These are phyloP conservation scores for roundworm (Caenorhabditis elegans) DNA, from an alignment of 1,140 invertebrate species.

Conservation along the genomic window DNA sequence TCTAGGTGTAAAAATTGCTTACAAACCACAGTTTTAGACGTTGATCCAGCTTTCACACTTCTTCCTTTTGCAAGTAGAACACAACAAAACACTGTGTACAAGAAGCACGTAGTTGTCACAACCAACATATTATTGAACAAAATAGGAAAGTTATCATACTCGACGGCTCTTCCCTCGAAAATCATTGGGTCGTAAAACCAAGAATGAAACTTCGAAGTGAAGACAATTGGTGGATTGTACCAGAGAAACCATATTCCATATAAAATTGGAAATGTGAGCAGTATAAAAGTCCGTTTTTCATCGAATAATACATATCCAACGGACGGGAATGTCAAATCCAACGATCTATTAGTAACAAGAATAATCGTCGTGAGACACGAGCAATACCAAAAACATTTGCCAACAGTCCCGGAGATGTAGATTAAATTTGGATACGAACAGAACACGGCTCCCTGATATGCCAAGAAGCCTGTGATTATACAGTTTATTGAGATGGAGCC, in stretches of 20 bases:
- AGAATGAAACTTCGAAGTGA: background rate
- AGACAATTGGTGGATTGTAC: background rate
- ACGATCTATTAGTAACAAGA: background rate
- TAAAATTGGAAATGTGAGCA: background rate
- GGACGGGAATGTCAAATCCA: background rate
- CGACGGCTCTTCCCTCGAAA: background rate
- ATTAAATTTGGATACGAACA: background rate
- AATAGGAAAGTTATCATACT: background rate
- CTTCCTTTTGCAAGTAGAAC: no score
- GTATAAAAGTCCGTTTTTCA: background rate
- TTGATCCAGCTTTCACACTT: no score
- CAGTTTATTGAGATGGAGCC: background rate
- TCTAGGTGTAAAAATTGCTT: no score
- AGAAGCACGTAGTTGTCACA: background rate
- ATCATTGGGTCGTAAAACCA: background rate
- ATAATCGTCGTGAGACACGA: background rate
- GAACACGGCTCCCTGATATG: conserved; percentile 21
- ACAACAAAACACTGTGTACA: no score
- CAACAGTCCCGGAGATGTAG: background rate
- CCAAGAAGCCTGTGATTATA: background rate
- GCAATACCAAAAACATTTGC: background rate
- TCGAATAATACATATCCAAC: background rate
- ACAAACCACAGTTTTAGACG: no score
- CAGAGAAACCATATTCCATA: background rate
- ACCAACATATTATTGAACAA: background rate